Evolutionary conservation across 1,140 invertebrate genomes (phyloP).

Genomic region (Caenorhabditis tropicalis): DNA sequence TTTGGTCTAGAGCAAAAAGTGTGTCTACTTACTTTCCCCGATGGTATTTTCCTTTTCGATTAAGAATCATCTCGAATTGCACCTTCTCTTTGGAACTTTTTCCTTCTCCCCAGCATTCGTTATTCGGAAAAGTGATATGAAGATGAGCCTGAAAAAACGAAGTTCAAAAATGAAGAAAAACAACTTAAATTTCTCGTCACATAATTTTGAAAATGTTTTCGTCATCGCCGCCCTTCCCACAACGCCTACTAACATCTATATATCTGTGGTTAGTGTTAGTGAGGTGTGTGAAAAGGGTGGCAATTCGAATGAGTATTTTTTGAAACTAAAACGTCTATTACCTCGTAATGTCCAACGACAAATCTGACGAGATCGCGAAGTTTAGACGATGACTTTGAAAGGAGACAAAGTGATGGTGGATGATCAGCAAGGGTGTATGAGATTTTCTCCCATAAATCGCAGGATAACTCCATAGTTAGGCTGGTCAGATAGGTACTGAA

Average conservation of each 20-base stretch:
- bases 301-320: not conserved
- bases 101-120: not conserved
- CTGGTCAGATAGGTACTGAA: not conserved
- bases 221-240: constrained; percentile 27
- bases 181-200: not conserved
- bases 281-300: constrained; percentile 30
- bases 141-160: constrained; percentile 8
- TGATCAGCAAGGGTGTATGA: constrained; percentile 1
- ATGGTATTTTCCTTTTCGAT: not conserved
- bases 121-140: not conserved
- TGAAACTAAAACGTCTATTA: not conserved
- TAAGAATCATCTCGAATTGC: constrained; percentile 31
- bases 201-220: not conserved
- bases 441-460: constrained; percentile 15
- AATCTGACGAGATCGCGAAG: constrained; percentile 7
- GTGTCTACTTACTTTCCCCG: constrained; percentile 17
- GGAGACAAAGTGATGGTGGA: constrained; percentile 2
- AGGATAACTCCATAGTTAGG: not conserved
- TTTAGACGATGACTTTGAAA: not conserved
- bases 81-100: constrained; percentile 19
- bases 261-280: constrained; percentile 13
- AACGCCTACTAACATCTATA: constrained; percentile 38
- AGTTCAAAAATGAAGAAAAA: not conserved
- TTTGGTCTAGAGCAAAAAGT: not conserved
- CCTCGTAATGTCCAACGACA: constrained; percentile 32